Conservation (phyloP, 2,797 vertebrate species). For the Cottoperca gobio region DNA sequence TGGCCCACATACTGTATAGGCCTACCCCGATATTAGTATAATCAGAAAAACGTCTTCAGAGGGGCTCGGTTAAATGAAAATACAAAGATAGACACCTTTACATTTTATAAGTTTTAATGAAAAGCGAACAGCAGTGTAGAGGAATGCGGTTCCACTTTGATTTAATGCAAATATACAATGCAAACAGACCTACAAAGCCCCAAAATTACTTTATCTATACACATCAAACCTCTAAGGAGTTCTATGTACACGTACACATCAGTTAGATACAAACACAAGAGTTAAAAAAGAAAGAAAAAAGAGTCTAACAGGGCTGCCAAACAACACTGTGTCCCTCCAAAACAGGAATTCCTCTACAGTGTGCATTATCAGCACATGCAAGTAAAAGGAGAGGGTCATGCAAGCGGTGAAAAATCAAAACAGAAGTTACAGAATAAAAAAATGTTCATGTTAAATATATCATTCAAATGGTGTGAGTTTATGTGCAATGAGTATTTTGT, state of each 20-base stretch:
- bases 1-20: neutral
- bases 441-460: constrained; percentile 36
- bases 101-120: constrained; percentile 76
- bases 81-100: constrained; percentile 30
- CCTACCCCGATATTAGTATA: neutral
- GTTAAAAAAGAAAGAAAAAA: constrained; percentile 58
- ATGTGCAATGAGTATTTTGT: constrained; percentile 23
- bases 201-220: constrained; percentile 76
- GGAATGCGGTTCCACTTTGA: constrained; percentile 71
- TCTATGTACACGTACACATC: constrained; percentile 73
- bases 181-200: constrained; percentile 79
- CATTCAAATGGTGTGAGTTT: constrained; percentile 49
- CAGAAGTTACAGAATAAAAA: constrained; percentile 38
- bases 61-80: constrained; percentile 21
- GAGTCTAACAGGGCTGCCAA: constrained; percentile 58
- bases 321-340: constrained; percentile 56
- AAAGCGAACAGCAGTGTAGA: constrained; percentile 80
- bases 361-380: constrained; percentile 78
- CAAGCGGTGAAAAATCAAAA: constrained; percentile 58
- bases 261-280: constrained; percentile 77
- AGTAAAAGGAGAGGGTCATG: constrained; percentile 60
- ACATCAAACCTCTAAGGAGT: constrained; percentile 76
- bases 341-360: constrained; percentile 69
- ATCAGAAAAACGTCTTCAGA: neutral
- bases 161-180: constrained; percentile 84